phyloP scores from a whole-genome alignment of 2,113 vertebrate species.

The Oncorhynchus mykiss region DNA sequence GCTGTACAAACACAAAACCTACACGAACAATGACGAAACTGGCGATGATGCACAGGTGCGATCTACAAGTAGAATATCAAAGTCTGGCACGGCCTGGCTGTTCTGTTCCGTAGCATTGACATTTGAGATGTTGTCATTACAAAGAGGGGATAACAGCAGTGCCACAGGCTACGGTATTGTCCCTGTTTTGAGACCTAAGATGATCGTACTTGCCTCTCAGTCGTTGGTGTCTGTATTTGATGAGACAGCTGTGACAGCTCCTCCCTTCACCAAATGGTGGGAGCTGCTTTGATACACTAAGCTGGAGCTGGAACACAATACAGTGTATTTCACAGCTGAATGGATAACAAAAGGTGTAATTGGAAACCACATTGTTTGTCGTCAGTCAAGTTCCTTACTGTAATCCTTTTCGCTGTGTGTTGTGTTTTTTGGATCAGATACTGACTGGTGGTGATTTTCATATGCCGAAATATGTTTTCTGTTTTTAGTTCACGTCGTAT shows the following conservation, averaged over 20 bases:
- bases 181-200: not conserved
- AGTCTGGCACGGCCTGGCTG: not conserved
- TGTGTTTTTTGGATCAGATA: not conserved
- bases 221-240: constrained; percentile 11
- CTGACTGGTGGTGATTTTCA: constrained; percentile 3
- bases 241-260: constrained; percentile 43
- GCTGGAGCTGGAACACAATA: constrained; percentile 42
- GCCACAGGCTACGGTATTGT: constrained; percentile 9
- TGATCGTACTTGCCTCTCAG: constrained; percentile 2
- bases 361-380: constrained; percentile 36
- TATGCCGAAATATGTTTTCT: not conserved
- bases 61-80: not conserved
- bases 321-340: constrained; percentile 29
- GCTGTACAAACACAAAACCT: constrained; percentile 24
- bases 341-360: constrained; percentile 48
- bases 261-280: constrained; percentile 25
- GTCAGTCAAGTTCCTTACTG: constrained; percentile 16
- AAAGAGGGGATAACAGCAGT: not conserved
- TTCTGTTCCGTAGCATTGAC: not conserved
- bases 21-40: constrained; percentile 10
- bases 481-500: not conserved
- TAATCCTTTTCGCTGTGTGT: constrained; percentile 38
- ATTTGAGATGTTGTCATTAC: not conserved
- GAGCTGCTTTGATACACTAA: constrained; percentile 40
- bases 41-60: constrained; percentile 21